Conservation (phyloP, 2,888 invertebrate species). For the Chirona hameri region DNA sequence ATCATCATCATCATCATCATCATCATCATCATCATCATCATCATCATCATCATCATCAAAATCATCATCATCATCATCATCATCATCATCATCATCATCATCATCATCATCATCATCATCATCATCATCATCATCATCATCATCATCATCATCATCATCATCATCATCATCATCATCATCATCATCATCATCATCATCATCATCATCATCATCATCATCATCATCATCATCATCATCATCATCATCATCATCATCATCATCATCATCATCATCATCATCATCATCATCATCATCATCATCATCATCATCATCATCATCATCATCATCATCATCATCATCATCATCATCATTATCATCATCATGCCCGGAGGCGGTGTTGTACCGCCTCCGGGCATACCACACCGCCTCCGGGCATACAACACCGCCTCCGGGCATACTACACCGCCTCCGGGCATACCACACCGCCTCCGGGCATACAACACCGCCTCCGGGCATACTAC, state of each 20-base stretch:
- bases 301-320: constrained; percentile 22
- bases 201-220: constrained; percentile 22
- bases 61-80: too few relatives aligned
- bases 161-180: constrained; percentile 22
- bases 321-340: constrained; percentile 22
- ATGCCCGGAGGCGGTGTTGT: too few relatives aligned
- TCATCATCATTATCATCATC: constrained; percentile 22
- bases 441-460: too few relatives aligned
- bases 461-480: too few relatives aligned
- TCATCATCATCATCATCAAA: too few relatives aligned
- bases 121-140: constrained; percentile 22
- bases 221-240: constrained; percentile 22
- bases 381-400: too few relatives aligned
- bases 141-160: constrained; percentile 22
- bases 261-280: constrained; percentile 22
- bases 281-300: constrained; percentile 22
- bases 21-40: constrained; percentile 22
- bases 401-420: too few relatives aligned
- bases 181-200: constrained; percentile 22
- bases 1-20: constrained; percentile 22
- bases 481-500: too few relatives aligned
- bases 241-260: constrained; percentile 22
- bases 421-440: too few relatives aligned
- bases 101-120: constrained; percentile 22
- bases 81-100: too few relatives aligned